Evolutionary conservation across 2,797 vertebrate species (phyloP).

Genomic region (Sebastes taczanowskii): DNA sequence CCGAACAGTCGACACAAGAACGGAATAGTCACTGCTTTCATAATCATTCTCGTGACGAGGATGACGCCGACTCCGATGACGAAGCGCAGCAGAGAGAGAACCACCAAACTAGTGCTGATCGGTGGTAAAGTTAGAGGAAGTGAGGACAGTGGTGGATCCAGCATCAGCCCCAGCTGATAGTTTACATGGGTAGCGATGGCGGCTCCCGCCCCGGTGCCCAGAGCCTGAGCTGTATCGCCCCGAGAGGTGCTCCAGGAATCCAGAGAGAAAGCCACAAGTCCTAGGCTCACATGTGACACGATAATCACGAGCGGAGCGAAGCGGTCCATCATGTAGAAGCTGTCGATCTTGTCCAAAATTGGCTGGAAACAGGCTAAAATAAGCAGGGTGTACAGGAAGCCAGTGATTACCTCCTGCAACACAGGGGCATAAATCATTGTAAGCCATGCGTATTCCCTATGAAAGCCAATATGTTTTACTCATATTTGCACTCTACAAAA

Average conservation of each 20-base stretch:
- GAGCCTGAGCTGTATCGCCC: constrained; percentile 93
- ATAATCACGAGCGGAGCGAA: constrained; percentile 89
- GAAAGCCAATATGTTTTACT: not conserved
- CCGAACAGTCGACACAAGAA: constrained; percentile 87
- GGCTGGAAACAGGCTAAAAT: constrained; percentile 91
- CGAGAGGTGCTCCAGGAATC: constrained; percentile 98
- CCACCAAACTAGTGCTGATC: constrained; percentile 78
- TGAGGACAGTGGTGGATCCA: constrained; percentile 81
- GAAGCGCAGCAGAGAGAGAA: constrained; percentile 85
- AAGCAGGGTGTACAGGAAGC: constrained; percentile 92
- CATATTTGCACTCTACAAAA: not conserved
- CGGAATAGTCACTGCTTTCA: constrained; percentile 93
- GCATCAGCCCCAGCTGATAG: constrained; percentile 83
- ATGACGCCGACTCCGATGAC: constrained; percentile 87
- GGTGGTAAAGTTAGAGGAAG: constrained; percentile 87
- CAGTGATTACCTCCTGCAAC: constrained; percentile 93
- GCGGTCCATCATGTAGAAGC: constrained; percentile 90
- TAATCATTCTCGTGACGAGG: constrained; percentile 83
- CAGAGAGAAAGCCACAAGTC: constrained; percentile 93
- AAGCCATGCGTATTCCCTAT: not conserved
- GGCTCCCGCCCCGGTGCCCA: constrained; percentile 91
- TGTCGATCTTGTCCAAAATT: constrained; percentile 89
- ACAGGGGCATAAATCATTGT: constrained; percentile 17
- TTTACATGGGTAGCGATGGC: constrained; percentile 88
- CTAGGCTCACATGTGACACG: constrained; percentile 88